phyloP scores from a whole-genome alignment of 2,888 invertebrate species.

The Tachina lurida region DNA sequence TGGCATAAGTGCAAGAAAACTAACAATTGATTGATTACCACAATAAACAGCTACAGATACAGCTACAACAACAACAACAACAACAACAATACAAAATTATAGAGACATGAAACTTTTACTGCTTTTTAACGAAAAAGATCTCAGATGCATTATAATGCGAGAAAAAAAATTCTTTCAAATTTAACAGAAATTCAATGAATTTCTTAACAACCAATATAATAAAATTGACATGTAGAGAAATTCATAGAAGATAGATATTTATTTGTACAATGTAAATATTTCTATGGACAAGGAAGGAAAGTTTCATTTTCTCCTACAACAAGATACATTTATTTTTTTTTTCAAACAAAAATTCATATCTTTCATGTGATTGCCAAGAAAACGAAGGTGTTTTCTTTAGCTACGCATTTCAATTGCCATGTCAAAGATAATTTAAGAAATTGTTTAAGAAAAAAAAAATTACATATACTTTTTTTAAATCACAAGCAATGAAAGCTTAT shows the following conservation, averaged over 20 bases:
- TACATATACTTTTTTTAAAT: slow-evolving; percentile 10
- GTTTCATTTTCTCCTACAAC: slow-evolving; percentile 67
- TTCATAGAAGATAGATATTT: slow-evolving; percentile 13
- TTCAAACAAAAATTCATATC: slow-evolving; percentile 30
- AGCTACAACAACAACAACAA: neutral
- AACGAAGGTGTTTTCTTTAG: slow-evolving; percentile 68
- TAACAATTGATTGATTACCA: slow-evolving; percentile 70
- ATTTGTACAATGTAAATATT: neutral
- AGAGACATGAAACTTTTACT: slow-evolving; percentile 38
- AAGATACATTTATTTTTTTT: slow-evolving; percentile 21
- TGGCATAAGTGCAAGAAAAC: slow-evolving; percentile 57
- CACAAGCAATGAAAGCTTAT: slow-evolving; percentile 49
- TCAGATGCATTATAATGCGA: slow-evolving; percentile 61
- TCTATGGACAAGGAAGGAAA: slow-evolving; percentile 66
- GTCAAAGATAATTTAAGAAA: slow-evolving; percentile 66
- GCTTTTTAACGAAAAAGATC: slow-evolving; percentile 2
- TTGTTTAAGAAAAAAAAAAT: slow-evolving; percentile 20
- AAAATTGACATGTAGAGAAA: slow-evolving; percentile 64
- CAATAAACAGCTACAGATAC: slow-evolving; percentile 42
- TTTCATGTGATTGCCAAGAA: slow-evolving; percentile 32
- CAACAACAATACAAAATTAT: slow-evolving; percentile 25
- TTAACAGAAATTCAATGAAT: slow-evolving; percentile 68
- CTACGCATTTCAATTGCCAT: slow-evolving; percentile 69
- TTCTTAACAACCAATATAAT: slow-evolving; percentile 42
- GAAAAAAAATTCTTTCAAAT: slow-evolving; percentile 65